These are phyloP conservation scores for Eutrigla gurnardus DNA, from an alignment of 2,797 vertebrate genomes.

Conservation along the genomic window DNA sequence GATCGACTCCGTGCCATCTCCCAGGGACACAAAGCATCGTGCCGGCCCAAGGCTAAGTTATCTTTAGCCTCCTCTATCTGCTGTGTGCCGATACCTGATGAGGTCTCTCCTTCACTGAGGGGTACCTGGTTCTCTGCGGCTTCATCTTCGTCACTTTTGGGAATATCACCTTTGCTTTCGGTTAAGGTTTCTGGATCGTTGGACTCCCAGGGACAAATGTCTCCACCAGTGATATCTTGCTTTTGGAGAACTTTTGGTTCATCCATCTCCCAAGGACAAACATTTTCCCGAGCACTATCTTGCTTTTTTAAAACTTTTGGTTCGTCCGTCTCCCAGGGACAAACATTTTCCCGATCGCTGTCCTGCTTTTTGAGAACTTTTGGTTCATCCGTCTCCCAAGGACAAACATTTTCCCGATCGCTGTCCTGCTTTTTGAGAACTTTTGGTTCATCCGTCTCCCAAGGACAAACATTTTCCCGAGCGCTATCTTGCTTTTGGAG, in stretches of 20 bases:
- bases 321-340: slow-evolving; percentile 47
- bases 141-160: slow-evolving; percentile 31
- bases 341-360: background rate
- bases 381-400: slow-evolving; percentile 45
- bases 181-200: slow-evolving; percentile 30
- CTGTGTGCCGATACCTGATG: slow-evolving; percentile 28
- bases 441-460: slow-evolving; percentile 46
- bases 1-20: slow-evolving; percentile 63
- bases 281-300: slow-evolving; percentile 11
- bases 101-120: slow-evolving; percentile 19
- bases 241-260: slow-evolving; percentile 19
- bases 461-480: slow-evolving; percentile 40
- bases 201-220: slow-evolving; percentile 56
- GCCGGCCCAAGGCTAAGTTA: slow-evolving; percentile 72
- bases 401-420: slow-evolving; percentile 5
- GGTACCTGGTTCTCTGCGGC: slow-evolving; percentile 24
- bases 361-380: slow-evolving; percentile 37
- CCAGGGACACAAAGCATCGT: slow-evolving; percentile 85
- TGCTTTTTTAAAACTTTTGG: slow-evolving; percentile 25
- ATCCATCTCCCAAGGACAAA: slow-evolving; percentile 56
- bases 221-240: slow-evolving; percentile 1
- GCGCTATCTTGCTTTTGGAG: background rate
- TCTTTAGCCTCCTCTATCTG: slow-evolving; percentile 57
- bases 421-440: slow-evolving; percentile 42
- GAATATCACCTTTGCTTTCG: background rate